Evolutionary conservation across 1,140 invertebrate genomes (phyloP).

Genomic region (Lerema accius): DNA sequence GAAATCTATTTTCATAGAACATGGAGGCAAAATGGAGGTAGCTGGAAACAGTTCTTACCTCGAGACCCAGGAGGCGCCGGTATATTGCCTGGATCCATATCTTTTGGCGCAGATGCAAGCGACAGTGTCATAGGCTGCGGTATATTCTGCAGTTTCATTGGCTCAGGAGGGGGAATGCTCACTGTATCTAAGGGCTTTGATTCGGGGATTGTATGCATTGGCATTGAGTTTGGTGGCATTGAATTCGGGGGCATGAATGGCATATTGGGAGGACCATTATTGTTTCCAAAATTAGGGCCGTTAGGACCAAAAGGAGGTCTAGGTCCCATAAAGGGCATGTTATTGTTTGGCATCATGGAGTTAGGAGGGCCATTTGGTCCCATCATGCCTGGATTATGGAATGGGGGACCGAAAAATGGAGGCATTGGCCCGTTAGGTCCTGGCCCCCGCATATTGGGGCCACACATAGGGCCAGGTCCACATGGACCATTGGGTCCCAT

Average conservation of each 20-base stretch:
- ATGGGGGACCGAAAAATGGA: slow-evolving; percentile 67
- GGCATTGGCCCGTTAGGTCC: slow-evolving; percentile 72
- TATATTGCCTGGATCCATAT: slow-evolving; percentile 60
- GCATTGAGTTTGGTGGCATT: slow-evolving; percentile 44
- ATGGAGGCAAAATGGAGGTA: slow-evolving; percentile 6
- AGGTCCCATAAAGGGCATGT: slow-evolving; percentile 49
- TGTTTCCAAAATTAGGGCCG: slow-evolving; percentile 44
- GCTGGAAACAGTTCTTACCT: slow-evolving; percentile 53
- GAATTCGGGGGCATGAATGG: slow-evolving; percentile 51
- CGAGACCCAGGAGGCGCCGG: slow-evolving; percentile 53
- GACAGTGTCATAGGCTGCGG: slow-evolving; percentile 61
- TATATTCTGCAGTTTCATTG: slow-evolving; percentile 65
- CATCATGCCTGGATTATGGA: slow-evolving; percentile 62
- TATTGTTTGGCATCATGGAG: slow-evolving; percentile 53
- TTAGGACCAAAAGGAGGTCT: slow-evolving; percentile 47
- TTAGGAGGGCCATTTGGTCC: slow-evolving; percentile 66
- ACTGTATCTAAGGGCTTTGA: slow-evolving; percentile 57
- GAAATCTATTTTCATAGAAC: background rate
- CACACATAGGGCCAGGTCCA: slow-evolving; percentile 62
- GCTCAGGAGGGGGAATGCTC: slow-evolving; percentile 54
- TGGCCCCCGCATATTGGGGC: slow-evolving; percentile 61
- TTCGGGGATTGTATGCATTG: slow-evolving; percentile 49
- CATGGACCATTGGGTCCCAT: slow-evolving; percentile 65
- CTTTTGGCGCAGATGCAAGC: slow-evolving; percentile 61
- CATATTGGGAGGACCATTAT: slow-evolving; percentile 48